Base-by-base conservation (phyloP, 2,797 vertebrate genomes). In the Jordanella pulchra region DNA sequence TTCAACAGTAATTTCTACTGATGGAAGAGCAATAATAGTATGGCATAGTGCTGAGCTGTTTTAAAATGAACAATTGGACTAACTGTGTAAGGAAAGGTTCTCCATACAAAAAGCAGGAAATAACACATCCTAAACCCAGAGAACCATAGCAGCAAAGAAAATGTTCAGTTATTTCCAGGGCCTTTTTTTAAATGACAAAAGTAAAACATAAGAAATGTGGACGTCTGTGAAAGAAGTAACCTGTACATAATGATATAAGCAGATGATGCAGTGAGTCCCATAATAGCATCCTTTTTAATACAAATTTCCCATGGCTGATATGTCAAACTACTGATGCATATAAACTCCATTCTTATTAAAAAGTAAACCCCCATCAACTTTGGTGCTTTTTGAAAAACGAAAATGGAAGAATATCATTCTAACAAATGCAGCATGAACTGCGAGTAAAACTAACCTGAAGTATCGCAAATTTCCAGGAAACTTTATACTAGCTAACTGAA, bases 391-490 rank as follows among this genome's bases (percentile, higher is more conserved):
- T 55, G 23, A 75, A 66, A 66, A 64, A 58, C 9, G 60, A 42
- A 53, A 28, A 67, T 28, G 7, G 4, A 56, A 47, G 44, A 30
- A 79, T 13, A 69, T 78, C 72, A 76, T 73, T 84, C 58, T 50
- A 55, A 80, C 66, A 53, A 44, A 32, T 45, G 28, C 51, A 73
- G 50, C 0, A 12, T 32, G 47, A 39, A 48, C 51, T 10, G 3
- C 56, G 67, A 83, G 84, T 86, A 82, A 87, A 90, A 82, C 82
- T 87, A 86, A 91, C 84, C 70, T 25, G 74, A 56, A 76, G 69
- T 72, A 84, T 76, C 65, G 77, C 69, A 30, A 30, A 83, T 80
- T 77, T 82, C 85, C 68, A 55, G 56, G 80, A 76, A 84, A 77
- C 65, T n/a, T 71, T 80, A 48, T 50, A 63, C 69, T 69, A 69